Conservation (phyloP, 92 coral and sea anemone genomes). For the Epizoanthus ramosus region DNA sequence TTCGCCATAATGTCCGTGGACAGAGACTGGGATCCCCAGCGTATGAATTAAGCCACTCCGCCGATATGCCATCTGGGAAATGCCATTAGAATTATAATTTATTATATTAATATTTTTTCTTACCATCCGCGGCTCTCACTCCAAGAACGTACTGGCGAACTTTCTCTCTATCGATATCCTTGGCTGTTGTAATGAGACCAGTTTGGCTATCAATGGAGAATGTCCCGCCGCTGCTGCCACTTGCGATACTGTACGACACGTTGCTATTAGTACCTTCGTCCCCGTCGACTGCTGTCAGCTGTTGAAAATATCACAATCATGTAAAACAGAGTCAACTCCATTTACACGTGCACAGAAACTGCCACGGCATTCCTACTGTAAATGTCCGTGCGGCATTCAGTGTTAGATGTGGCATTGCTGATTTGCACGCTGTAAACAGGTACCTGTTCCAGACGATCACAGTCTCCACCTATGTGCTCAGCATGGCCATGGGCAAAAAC, state of each 20-base stretch:
- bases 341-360: background rate
- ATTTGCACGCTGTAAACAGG: too few species aligned
- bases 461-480: too few species aligned
- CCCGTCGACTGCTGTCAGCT: constrained; percentile 74
- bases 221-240: constrained; percentile 70
- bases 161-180: constrained; percentile 82
- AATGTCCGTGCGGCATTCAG: background rate
- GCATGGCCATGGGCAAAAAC: too few species aligned
- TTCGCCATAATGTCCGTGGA: too few species aligned
- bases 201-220: constrained; percentile 62
- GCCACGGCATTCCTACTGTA: background rate
- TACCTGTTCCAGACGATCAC: too few species aligned
- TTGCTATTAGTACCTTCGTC: constrained; percentile 74
- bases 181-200: constrained; percentile 71
- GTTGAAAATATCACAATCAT: background rate
- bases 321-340: background rate
- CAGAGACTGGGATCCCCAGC: too few species aligned
- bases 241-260: constrained; percentile 82
- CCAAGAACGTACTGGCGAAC: constrained; percentile 73
- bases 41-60: too few species aligned
- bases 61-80: too few species aligned
- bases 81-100: background rate
- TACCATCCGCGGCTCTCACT: constrained; percentile 90
- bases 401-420: too few species aligned
- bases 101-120: constrained; percentile 5